phyloP scores from a whole-genome alignment of 2,113 vertebrate genomes.

The Gulo gulo region DNA sequence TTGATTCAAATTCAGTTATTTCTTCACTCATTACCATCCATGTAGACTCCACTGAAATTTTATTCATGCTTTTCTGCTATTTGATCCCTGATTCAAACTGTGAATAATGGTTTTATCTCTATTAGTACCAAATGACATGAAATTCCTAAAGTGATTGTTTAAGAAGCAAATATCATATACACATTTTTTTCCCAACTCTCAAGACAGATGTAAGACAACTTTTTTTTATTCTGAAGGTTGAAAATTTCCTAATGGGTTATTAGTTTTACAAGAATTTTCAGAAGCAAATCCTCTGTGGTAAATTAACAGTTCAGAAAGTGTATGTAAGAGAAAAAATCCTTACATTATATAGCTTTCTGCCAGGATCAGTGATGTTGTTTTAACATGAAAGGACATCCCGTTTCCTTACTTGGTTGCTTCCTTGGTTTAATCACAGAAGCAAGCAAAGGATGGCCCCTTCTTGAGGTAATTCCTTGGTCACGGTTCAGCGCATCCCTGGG shows the following conservation, averaged over 20 bases:
- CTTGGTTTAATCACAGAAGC: neutral
- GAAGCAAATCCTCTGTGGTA: neutral
- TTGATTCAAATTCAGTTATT: neutral
- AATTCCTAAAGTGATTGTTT: neutral
- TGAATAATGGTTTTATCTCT: neutral
- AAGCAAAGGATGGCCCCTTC: neutral
- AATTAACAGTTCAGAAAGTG: neutral
- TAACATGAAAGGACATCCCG: neutral
- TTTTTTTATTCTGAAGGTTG: neutral
- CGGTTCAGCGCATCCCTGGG: neutral
- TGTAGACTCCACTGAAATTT: neutral
- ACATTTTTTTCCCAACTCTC: neutral
- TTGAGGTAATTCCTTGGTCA: neutral
- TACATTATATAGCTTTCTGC: neutral
- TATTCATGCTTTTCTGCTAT: neutral
- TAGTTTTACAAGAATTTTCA: neutral
- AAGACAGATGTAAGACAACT: neutral
- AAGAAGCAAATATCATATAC: neutral
- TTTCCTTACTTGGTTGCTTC: neutral
- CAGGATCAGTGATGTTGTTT: neutral
- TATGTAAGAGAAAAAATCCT: neutral
- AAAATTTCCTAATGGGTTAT: neutral
- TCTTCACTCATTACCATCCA: neutral
- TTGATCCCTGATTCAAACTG: neutral
- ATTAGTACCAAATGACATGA: neutral